phyloP scores from a whole-genome alignment of 2,113 vertebrate genomes.

The Mustela nigripes region DNA sequence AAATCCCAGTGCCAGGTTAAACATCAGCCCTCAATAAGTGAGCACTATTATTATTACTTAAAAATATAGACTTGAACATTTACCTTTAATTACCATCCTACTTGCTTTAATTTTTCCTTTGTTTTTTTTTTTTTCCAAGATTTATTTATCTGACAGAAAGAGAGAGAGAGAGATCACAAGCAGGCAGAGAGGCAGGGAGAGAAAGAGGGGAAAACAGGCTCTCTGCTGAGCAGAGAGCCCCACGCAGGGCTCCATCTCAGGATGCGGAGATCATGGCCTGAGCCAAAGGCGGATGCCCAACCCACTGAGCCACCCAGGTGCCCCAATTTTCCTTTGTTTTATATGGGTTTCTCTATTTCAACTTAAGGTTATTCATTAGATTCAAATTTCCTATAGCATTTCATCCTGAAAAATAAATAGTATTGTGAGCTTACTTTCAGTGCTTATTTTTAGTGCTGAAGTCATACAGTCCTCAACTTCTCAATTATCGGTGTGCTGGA shows the following conservation, averaged over 20 bases:
- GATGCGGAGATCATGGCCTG: too few relatives aligned
- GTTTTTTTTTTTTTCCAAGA: too few relatives aligned
- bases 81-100: not conserved
- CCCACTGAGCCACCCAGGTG: too few relatives aligned
- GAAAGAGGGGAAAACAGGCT: too few relatives aligned
- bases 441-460: not conserved
- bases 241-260: too few relatives aligned
- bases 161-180: too few relatives aligned
- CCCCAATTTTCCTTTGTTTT: not conserved
- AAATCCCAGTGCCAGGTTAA: not conserved
- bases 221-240: too few relatives aligned
- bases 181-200: too few relatives aligned
- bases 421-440: not conserved
- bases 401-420: constrained; percentile 41
- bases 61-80: not conserved
- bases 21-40: not conserved
- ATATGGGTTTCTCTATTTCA: not conserved
- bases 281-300: too few relatives aligned
- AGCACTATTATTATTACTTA: not conserved
- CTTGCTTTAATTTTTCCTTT: not conserved
- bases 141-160: too few relatives aligned
- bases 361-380: not conserved
- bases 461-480: not conserved
- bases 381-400: constrained; percentile 4
- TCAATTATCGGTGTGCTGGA: not conserved